These are phyloP conservation scores for Catharus bicknelli DNA, from an alignment of 2,113 vertebrate species.

Conservation along the genomic window DNA sequence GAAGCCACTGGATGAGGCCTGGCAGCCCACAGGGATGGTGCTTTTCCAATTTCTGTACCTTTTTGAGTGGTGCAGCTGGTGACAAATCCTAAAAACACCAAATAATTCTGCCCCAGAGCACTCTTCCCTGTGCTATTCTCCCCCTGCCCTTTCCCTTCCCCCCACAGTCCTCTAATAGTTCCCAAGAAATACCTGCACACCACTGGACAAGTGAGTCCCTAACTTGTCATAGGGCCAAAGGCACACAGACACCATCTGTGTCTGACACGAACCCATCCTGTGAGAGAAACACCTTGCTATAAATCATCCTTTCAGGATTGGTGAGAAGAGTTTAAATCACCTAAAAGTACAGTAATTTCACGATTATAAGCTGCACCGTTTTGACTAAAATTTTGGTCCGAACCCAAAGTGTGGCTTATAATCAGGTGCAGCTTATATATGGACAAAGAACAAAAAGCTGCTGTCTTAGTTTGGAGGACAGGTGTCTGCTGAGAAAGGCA, in stretches of 20 bases:
- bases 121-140: neutral
- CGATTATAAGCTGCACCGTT: too few relatives aligned
- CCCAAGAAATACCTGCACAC: neutral
- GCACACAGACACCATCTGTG: too few relatives aligned
- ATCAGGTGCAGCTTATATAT: too few relatives aligned
- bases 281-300: neutral
- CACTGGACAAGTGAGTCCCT: fast-evolving
- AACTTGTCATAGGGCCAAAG: neutral
- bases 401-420: too few relatives aligned
- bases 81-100: neutral
- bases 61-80: neutral
- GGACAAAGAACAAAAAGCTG: too few relatives aligned
- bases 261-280: neutral
- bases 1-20: neutral
- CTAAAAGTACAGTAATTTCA: neutral
- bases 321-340: neutral
- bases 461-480: too few relatives aligned
- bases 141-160: neutral
- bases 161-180: neutral
- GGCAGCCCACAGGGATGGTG: neutral
- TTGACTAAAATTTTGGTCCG: too few relatives aligned
- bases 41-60: neutral
- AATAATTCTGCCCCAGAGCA: too few relatives aligned
- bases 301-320: neutral
- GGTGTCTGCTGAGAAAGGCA: too few relatives aligned